Base-by-base conservation (phyloP, 2,113 vertebrate genomes). In the Gopherus evgoodei region DNA sequence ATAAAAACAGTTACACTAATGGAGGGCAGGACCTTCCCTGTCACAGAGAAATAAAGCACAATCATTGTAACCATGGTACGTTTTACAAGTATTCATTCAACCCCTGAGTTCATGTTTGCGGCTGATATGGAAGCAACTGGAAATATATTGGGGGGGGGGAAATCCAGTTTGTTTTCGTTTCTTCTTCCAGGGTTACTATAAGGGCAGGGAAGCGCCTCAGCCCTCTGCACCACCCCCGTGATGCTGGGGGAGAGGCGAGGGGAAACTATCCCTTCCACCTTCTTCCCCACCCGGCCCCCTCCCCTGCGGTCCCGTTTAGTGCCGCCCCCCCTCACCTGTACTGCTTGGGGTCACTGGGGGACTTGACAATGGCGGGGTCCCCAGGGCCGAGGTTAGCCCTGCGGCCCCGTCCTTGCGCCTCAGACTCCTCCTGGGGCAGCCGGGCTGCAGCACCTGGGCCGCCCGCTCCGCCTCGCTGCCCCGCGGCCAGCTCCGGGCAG, bases 321-420 rank as follows among this genome's bases (percentile, higher is more conserved):
- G 54, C 25, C 10, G 54, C 65, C 22, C 9, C 9, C 44, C 35
- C 97, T 96, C 96, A 99, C 99, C 99, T 98, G 97, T 98, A 98
- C 69, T 96, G 97, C 96, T 98, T 98, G 31, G 98, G 97, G 95
- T 98, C 97, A n/a, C 98, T 98, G 14, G 96, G 98, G 6, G 98
- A 98, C 86, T 97, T 98, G 72, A 98, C 88, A 83, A 98, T 98
- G 49, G 96, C 94, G 0, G 93, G 86, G 91, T 99, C 98, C 65
- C 98, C 98, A 13, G 92, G 94, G 14, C 93, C 96, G 56, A 6
- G n/a, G 11, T 42, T 24, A 14, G 52, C 13, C 53, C 91, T 4
- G 44, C 49, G 27, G 50, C 42, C 57, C 47, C 59, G 3, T 76
- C 87, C 92, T 75, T 81, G 85, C 24, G 87, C 92, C 83, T 95